Evolutionary conservation across 2,113 vertebrate species (phyloP).

Genomic region (Lycaon pictus): DNA sequence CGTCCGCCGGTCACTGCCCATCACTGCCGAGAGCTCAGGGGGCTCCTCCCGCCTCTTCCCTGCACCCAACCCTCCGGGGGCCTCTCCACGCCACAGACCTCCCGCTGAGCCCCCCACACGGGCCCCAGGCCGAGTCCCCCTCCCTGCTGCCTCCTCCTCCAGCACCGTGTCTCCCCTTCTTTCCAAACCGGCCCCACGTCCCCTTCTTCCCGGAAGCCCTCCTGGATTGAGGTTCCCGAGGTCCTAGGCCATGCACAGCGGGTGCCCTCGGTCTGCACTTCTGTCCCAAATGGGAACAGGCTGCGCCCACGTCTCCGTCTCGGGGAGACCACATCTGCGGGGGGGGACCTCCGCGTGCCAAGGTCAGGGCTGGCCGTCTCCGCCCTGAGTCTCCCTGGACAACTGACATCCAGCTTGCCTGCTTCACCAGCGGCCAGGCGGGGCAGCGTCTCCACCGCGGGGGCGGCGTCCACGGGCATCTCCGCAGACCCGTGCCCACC

Average conservation of each 20-base stretch:
- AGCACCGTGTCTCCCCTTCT: not conserved
- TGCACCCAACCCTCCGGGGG: no score
- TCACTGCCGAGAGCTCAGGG: not conserved
- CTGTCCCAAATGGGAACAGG: not conserved
- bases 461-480: no score
- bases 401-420: not conserved
- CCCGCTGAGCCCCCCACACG: not conserved
- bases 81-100: no score
- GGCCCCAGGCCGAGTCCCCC: not conserved
- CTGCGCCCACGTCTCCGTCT: not conserved
- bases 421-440: no score
- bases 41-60: not conserved
- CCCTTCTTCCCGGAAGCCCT: not conserved
- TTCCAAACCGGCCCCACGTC: not conserved
- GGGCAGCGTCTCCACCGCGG: no score
- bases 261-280: not conserved
- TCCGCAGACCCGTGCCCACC: no score
- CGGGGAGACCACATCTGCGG: not conserved
- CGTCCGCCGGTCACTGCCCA: no score
- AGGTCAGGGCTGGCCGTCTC: not conserved
- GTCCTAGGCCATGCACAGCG: no score
- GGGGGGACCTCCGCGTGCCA: not conserved
- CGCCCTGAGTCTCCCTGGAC: not conserved
- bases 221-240: not conserved
- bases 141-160: not conserved